Evolutionary conservation across 2,888 invertebrate genomes (phyloP).

Genomic region (Agapetus fuscipes): DNA sequence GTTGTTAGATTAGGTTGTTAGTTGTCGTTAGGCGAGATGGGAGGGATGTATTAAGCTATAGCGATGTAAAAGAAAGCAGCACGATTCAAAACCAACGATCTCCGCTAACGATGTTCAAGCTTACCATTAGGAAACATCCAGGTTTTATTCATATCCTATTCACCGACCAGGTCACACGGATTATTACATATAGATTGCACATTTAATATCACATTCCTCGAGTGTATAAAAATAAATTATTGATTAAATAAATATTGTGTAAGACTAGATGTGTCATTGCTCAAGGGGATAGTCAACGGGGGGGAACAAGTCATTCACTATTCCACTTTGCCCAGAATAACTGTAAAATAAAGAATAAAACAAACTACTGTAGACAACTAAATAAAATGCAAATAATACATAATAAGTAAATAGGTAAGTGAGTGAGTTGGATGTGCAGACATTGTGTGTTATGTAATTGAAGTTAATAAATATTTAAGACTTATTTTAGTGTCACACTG

Average conservation of each 20-base stretch:
- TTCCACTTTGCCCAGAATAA: slow-evolving; percentile 86
- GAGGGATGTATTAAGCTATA: neutral
- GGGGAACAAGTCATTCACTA: slow-evolving; percentile 89
- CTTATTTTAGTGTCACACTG: too few relatives aligned
- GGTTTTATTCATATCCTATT: neutral
- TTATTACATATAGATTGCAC: neutral
- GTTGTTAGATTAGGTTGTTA: too few relatives aligned
- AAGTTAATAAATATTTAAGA: too few relatives aligned
- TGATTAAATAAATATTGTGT: neutral
- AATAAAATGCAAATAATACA: too few relatives aligned
- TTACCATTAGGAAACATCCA: neutral
- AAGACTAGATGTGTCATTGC: slow-evolving; percentile 4
- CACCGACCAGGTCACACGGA: neutral
- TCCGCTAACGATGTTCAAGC: neutral
- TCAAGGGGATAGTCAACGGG: slow-evolving; percentile 32
- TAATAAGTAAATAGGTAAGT: too few relatives aligned
- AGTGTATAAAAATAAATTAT: neutral
- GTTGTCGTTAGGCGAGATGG: neutral
- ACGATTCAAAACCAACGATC: too few relatives aligned
- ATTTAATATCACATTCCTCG: neutral
- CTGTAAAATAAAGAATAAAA: slow-evolving; percentile 58
- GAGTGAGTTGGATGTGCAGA: too few relatives aligned
- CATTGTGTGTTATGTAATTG: too few relatives aligned
- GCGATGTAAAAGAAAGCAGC: too few relatives aligned
- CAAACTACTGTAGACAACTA: neutral